Evolutionary conservation across 2,888 invertebrate species (phyloP), one percentile per base, ranked within the genome.

Genomic region (Drosophila neoperkinsi): DNA sequence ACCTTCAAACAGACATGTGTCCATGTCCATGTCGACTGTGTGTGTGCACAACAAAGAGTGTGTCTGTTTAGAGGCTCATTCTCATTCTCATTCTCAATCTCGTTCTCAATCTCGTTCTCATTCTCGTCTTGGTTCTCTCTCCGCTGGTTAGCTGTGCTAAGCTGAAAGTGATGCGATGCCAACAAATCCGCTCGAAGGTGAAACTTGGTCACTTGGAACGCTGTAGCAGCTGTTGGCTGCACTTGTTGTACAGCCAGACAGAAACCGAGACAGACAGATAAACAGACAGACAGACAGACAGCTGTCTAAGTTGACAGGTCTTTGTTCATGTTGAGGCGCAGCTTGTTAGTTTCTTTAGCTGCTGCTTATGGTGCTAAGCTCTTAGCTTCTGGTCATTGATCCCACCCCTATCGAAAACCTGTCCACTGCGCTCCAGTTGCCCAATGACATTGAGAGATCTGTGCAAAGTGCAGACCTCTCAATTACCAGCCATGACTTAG

Each of bases 151-250:
- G 56, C 57, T 84, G 76, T 74, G 84, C 82, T 84, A 84, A 81
- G 81, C 79, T 68, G 88, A 89, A 84, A 89, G 87, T 85, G 89
- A 74, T 78, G 82, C 84, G 55, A 67, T 21, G 67, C 70, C 36
- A n/a, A 30, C 16, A n/a, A 58, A 59, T 71, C 68, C 81, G 72
- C 69, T 63, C 61, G 81, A 84, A 89, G 89, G 89, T 75, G 88
- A 85, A 77, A 77, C 87, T 56, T 83, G 70, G 67, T 71, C 87
- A 69, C 52, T 65, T 86, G 84, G 78, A 81, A 83, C 78, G 61
- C 43, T 25, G 0, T 34, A 33, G 25, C 57, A 63, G 53, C 68
- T 46, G 55, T 49, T 57, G 60, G 55, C 51, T 57, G 60, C 74
- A 77, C 63, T 62, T 57, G 61, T 41, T 41, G 13, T 16, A 31